These are phyloP conservation scores for Ernsta delagoae DNA, from an alignment of 2,888 invertebrate genomes.

Conservation along the genomic window DNA sequence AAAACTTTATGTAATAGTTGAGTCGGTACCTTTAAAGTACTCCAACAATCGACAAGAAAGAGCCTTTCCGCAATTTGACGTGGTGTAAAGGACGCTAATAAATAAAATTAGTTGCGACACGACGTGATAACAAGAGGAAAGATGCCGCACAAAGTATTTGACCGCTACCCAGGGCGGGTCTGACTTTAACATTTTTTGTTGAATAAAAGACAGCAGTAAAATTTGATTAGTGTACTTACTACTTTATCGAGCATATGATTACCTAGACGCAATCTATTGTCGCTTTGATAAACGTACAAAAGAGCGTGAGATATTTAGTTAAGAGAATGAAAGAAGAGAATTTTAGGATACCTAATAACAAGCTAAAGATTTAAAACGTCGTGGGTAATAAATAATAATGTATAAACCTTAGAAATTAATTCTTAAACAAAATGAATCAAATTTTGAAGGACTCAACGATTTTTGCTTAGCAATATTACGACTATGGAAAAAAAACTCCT, in stretches of 20 bases:
- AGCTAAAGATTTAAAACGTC: too few relatives aligned
- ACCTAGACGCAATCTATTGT: background rate
- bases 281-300: too few relatives aligned
- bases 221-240: constrained; percentile 1
- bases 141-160: constrained; percentile 56
- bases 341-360: too few relatives aligned
- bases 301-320: too few relatives aligned
- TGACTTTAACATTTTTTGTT: constrained; percentile 2
- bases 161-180: constrained; percentile 40
- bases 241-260: constrained; percentile 21
- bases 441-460: too few relatives aligned
- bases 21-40: constrained; percentile 49
- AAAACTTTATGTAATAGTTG: constrained; percentile 12
- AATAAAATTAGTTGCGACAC: constrained; percentile 75
- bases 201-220: constrained; percentile 1
- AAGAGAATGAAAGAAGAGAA: too few relatives aligned
- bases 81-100: constrained; percentile 73
- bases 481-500: background rate
- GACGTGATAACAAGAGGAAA: constrained; percentile 57
- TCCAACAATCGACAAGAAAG: constrained; percentile 51
- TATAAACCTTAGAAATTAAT: too few relatives aligned
- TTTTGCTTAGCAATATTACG: too few relatives aligned
- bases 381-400: too few relatives aligned
- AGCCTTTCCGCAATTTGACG: constrained; percentile 71
- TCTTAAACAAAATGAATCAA: too few relatives aligned